phyloP scores from a whole-genome alignment of 2,113 vertebrate genomes.

The Suricata suricatta region DNA sequence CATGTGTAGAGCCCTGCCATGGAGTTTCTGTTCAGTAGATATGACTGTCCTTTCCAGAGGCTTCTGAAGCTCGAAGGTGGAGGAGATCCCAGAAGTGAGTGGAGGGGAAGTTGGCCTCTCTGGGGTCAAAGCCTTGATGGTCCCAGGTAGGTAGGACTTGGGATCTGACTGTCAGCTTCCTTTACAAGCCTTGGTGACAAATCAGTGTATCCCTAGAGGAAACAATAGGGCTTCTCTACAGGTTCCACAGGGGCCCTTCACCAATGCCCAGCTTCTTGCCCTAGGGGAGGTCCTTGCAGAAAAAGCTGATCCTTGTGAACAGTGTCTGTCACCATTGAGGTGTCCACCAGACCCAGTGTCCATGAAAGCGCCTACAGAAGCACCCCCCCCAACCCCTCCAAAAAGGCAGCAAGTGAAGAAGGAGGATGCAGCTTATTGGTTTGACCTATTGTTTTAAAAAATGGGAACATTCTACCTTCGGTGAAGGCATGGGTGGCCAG shows the following conservation, averaged over 20 bases:
- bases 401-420: not conserved
- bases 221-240: not conserved
- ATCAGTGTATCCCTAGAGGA: not conserved
- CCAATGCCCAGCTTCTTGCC: too few relatives aligned
- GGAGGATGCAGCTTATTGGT: not conserved
- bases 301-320: not conserved
- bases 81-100: not conserved
- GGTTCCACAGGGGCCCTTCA: not conserved
- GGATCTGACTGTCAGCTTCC: not conserved
- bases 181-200: not conserved
- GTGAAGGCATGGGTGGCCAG: not conserved
- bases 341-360: not conserved
- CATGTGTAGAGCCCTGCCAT: not conserved
- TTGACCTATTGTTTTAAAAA: not conserved
- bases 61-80: not conserved
- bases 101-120: not conserved
- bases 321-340: not conserved
- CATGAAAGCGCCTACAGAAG: not conserved
- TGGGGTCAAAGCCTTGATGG: not conserved
- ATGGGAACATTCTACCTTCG: not conserved
- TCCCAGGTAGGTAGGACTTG: not conserved
- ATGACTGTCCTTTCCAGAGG: not conserved
- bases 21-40: not conserved
- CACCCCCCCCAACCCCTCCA: too few relatives aligned
- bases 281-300: not conserved